Base-by-base conservation (phyloP, 2,888 invertebrate species). In the Alsophila aescularia region DNA sequence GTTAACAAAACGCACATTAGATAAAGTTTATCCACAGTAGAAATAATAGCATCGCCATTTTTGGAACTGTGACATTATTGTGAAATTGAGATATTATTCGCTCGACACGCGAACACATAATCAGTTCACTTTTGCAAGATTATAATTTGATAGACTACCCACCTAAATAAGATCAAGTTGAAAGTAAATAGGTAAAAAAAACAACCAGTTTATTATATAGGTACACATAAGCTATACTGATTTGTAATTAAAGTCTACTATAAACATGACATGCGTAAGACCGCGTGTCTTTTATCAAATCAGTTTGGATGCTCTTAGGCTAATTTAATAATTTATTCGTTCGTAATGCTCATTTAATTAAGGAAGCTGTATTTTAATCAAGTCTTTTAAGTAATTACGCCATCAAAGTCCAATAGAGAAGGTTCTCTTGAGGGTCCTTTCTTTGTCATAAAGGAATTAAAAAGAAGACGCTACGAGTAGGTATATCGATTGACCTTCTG, bases 51-150 rank as follows among this genome's bases (percentile, higher is more conserved):
- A 29, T 2, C 1, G 10, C 13, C 2, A 6, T 10, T 32, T 12
- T 32, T 0, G 31, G n/a, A 13, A 13, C 10, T 3, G 32, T 32
- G 29, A n/a, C n/a, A 24, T 5, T 39, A 15, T 21, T 27, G 53
- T 54, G 43, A 54, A 48, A 48, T 48, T 18, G 8, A 10, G 35
- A 12, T 24, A 27, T 9, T 1, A 29, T 29, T 27, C 16, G 12
- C 31, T 12, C 18, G 36, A 34, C 53, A 54, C 53, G 53, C 48
- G 8, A 48, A 48, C 24, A 39, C 27, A 48, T 31, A 39, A 54
- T 54, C 53, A 54, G 34, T 16, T 5, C 53, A 48, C 48, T 48
- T 32, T 32, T 21, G 8, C 3, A 12, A n/a, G 40, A 52, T 52
- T 45, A 40, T 7, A 13, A 13, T 32, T 32, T 2, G 32, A 12